Evolutionary conservation across 2,797 vertebrate genomes (phyloP).

Genomic region (Ciconia nigra): DNA sequence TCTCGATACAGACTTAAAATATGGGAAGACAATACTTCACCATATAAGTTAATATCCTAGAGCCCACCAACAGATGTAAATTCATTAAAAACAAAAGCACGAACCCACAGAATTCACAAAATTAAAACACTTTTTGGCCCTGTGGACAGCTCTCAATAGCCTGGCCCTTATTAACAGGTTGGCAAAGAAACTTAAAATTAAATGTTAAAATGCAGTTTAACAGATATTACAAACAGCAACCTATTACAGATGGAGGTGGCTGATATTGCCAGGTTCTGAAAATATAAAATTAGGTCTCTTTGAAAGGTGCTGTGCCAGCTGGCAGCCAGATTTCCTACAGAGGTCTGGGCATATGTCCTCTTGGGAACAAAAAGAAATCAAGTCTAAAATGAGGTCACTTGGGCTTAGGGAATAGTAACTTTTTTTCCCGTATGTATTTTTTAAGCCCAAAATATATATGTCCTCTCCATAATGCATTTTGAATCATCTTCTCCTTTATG

Average conservation of each 20-base stretch:
- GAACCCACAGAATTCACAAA: neutral
- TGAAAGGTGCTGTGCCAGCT: conserved; percentile 4
- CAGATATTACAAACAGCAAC: neutral
- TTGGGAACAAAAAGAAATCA: neutral
- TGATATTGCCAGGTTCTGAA: neutral
- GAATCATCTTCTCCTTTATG: neutral
- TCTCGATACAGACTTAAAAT: neutral
- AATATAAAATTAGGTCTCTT: neutral
- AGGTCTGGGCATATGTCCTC: neutral
- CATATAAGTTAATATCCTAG: neutral
- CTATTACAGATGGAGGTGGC: neutral
- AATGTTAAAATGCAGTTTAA: neutral
- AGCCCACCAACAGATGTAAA: neutral
- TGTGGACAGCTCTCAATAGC: neutral
- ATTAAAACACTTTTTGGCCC: neutral
- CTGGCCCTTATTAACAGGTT: neutral
- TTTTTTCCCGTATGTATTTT: neutral
- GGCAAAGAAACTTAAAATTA: neutral
- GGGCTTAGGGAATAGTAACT: neutral
- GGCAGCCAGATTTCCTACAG: neutral
- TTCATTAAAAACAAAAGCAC: neutral
- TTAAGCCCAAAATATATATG: neutral
- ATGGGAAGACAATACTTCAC: neutral
- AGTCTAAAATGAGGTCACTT: neutral
- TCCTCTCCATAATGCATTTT: neutral